Evolutionary conservation across 2,888 invertebrate genomes (phyloP), one percentile per base, ranked within the genome.

Genomic region (Thereva unica): DNA sequence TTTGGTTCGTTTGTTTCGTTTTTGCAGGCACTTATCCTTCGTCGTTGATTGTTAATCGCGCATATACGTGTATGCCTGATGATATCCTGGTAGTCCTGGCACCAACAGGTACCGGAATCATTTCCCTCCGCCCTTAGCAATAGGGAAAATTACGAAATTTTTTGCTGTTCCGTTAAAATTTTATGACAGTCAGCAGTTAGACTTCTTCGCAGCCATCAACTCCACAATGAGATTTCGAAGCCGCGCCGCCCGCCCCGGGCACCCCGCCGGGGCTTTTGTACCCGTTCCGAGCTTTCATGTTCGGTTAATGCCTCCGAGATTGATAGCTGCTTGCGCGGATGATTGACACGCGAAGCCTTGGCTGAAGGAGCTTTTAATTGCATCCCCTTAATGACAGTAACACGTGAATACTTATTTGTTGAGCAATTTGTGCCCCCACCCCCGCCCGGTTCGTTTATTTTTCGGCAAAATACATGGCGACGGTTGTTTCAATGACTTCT

Each of bases 301-400:
- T 38, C 44, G 38, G 35, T 4, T 35, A 45, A 41, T 57, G 7
- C 42, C 57, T 41, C 47, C 23, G 56, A 52, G 66, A 57, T 66
- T 66, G 66, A 66, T 66, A 57, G 66, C 66, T 66, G 50, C 57
- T 66, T 49, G 23, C 23, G 23, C 23, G 57, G 57, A 66, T 66
- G 57, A 66, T 66, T 66, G 66, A 66, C 66, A 66, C 66, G 66
- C 66, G 66, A 66, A 57, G 57, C 50, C 57, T 57, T 42, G 42
- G 56, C 49, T 56, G 56, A 50, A 66, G 57, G 66, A 57, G 66
- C 66, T 66, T 66, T 66, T 66, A 66, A 66, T 66, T 66, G 66
- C 66, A 66, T 56, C 57, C 47, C 52, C 55, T 57, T 66, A 66
- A 66, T 66, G 57, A 66, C 56, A 66, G 66, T 66, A 66, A 66